Conservation (phyloP, 2,113 vertebrate genomes). For the Dromas ardeola region DNA sequence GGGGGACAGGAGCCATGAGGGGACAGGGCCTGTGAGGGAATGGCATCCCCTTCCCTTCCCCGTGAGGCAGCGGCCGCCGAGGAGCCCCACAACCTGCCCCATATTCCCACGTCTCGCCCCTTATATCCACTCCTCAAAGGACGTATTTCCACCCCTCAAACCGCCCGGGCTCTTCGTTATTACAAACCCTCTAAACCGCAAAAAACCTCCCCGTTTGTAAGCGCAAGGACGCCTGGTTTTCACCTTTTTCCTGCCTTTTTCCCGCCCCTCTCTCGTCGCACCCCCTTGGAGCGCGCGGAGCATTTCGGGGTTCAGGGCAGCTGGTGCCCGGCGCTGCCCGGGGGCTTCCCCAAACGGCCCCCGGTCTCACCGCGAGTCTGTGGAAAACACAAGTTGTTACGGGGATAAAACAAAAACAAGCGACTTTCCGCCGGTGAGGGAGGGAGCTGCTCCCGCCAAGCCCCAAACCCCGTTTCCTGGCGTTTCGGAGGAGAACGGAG, state of each 20-base stretch:
- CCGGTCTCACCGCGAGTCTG: not conserved
- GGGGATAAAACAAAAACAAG: not conserved
- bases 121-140: accelerated
- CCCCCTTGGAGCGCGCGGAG: not conserved
- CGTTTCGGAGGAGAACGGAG: not conserved
- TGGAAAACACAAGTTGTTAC: too few relatives aligned
- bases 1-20: too few relatives aligned
- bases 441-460: not conserved
- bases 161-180: accelerated
- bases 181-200: not conserved
- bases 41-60: not conserved
- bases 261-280: not conserved
- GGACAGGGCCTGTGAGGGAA: too few relatives aligned
- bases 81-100: not conserved
- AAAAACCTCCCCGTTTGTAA: accelerated
- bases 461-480: not conserved
- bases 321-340: too few relatives aligned
- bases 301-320: not conserved
- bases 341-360: not conserved
- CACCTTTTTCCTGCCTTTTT: not conserved
- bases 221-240: not conserved
- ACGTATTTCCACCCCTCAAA: not conserved
- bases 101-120: accelerated
- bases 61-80: too few relatives aligned
- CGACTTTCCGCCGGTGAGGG: accelerated